Evolutionary conservation across 2,888 invertebrate species (phyloP), one percentile per base, ranked within the genome.

Genomic region (Noctua fimbriata): DNA sequence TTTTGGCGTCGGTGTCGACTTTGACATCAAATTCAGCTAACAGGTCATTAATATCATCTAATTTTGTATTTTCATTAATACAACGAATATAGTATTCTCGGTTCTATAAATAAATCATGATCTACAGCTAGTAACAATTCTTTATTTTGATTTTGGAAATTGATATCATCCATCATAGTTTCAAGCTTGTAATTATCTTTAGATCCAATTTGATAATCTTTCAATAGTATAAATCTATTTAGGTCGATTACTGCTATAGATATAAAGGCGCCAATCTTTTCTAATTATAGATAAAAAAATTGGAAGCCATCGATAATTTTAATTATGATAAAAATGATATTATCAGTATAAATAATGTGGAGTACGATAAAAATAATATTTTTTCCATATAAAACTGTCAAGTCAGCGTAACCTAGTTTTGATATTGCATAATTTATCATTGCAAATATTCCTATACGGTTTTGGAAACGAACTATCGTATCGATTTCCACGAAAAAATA

Each of bases 151-250:
- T 83, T 70, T n/a, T 32, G 21, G 21, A 74, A 65, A 52, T 70
- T 67, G 44, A 70, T 44, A 72, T 73, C 74, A 84, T 89, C 77
- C 47, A 79, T 81, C 79, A 88, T 69, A 14, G 36, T 32, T 85
- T 71, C 71, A 79, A 80, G 74, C 52, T 73, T 76, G 28, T 81
- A 58, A 76, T 75, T 76, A 78, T 79, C 49, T 69, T 65, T 44
- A 16, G 85, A 87, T 84, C 72, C 7, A 73, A 78, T 76, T 76
- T 52, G 63, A 76, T 84, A 79, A 87, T 79, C 49, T 55, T 55
- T 67, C 32, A 87, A 60, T 76, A 60, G n/a, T 24, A 72, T 65
- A 76, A 41, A 74, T 73, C n/a, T 76, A 84, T 84, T 87, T 87
- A 80, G 85, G 85, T 87, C 81, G 73, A 81, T 69, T 69, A 63